Conservation (phyloP, 2,113 vertebrate genomes). For the Bubo blakistoni region DNA sequence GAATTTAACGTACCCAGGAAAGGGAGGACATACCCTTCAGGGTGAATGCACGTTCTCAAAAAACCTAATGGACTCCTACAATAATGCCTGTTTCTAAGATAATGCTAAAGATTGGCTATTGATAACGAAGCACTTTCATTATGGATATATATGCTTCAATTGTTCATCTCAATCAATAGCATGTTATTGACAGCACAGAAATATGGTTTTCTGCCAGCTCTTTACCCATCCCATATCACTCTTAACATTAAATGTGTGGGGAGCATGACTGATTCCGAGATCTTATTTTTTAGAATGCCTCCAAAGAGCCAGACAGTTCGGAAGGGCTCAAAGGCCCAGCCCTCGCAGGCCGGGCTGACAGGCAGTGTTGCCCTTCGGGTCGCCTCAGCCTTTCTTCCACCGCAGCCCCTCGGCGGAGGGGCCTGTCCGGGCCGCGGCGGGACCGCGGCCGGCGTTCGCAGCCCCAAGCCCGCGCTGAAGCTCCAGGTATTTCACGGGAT, state of each 20-base stretch:
- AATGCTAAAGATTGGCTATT: not conserved
- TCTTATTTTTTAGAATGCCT: not conserved
- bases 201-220: not conserved
- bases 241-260: not conserved
- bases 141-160: not conserved
- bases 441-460: not conserved
- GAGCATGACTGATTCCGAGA: not conserved
- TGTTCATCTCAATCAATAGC: not conserved
- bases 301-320: accelerated
- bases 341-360: accelerated
- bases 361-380: accelerated
- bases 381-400: not conserved
- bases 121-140: not conserved
- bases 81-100: not conserved
- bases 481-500: not conserved
- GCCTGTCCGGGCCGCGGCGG: not conserved
- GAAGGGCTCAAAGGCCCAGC: not conserved
- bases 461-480: not conserved
- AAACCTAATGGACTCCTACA: not conserved
- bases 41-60: not conserved
- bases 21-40: not conserved
- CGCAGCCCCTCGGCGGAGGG: not conserved
- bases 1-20: not conserved
- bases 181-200: not conserved
- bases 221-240: not conserved